Conservation (phyloP, 2,797 vertebrate genomes). For the Sternarchorhynchus goeldii region DNA sequence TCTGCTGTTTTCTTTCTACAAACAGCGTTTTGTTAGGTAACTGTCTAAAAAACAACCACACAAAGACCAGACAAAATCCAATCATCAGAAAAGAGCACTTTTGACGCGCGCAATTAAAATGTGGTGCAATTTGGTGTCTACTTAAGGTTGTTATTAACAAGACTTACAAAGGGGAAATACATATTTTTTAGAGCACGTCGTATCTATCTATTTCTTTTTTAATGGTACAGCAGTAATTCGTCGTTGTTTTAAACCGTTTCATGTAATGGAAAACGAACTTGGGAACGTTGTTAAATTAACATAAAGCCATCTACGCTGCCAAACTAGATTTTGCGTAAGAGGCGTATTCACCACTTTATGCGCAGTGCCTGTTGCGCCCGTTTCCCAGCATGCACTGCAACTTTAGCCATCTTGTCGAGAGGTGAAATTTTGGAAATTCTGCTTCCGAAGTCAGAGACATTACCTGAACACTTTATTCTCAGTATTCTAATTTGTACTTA, state of each 20-base stretch:
- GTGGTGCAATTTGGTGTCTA: too few species aligned
- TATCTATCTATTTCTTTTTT: too few species aligned
- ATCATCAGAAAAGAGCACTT: too few species aligned
- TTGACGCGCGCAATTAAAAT: too few species aligned
- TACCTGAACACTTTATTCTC: background rate
- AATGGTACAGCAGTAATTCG: background rate
- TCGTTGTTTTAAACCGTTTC: background rate
- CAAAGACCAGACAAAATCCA: too few species aligned
- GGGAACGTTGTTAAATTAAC: background rate
- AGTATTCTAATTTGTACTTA: background rate
- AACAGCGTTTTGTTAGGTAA: too few species aligned
- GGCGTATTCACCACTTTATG: conserved; percentile 59
- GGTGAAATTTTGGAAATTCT: conserved; percentile 65
- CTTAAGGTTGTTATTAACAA: too few species aligned
- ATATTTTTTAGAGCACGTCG: too few species aligned
- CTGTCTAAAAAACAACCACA: too few species aligned
- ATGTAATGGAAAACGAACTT: background rate
- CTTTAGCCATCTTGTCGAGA: conserved; percentile 82
- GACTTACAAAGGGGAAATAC: too few species aligned
- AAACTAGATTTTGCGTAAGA: background rate
- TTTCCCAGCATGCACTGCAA: conserved; percentile 67
- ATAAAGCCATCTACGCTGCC: background rate
- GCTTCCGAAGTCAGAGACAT: conserved; percentile 57
- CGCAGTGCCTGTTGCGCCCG: conserved; percentile 64
- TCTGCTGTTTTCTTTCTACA: too few species aligned